A percentile compares a stretch with the other conserved stretches of the same genome.
phyloP scores from a whole-genome alignment of 2,113 vertebrate species.

The Corynorhinus townsendii region DNA sequence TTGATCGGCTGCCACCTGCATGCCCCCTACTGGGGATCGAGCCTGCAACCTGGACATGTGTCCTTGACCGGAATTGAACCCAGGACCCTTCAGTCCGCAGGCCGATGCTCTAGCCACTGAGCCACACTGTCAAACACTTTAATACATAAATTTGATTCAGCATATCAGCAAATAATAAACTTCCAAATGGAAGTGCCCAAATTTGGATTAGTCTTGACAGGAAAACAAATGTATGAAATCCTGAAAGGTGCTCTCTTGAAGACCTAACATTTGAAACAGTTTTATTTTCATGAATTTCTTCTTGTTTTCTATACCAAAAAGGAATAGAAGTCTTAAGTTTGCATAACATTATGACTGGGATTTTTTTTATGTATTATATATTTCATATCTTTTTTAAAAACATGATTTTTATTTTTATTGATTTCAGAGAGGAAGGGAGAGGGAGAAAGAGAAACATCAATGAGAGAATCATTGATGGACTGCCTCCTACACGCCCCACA shows the following conservation, averaged over 20 bases:
- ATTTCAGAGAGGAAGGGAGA: no score
- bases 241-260: background rate
- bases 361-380: background rate
- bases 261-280: background rate
- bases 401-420: no score
- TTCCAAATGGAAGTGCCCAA: background rate
- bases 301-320: background rate
- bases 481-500: no score
- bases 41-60: no score
- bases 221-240: background rate
- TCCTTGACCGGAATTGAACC: no score
- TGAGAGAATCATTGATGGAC: no score
- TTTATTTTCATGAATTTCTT: background rate
- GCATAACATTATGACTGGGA: background rate
- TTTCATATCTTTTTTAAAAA: background rate
- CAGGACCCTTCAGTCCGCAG: no score
- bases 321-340: slow-evolving; percentile 29
- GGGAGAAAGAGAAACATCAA: no score
- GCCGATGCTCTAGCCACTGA: no score
- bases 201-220: background rate
- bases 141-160: background rate
- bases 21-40: no score
- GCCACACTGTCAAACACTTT: background rate
- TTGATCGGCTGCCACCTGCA: no score
- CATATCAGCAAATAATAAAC: background rate